These are phyloP conservation scores for Conchocele bisecta DNA, from an alignment of 2,888 invertebrate species.

Conservation along the genomic window DNA sequence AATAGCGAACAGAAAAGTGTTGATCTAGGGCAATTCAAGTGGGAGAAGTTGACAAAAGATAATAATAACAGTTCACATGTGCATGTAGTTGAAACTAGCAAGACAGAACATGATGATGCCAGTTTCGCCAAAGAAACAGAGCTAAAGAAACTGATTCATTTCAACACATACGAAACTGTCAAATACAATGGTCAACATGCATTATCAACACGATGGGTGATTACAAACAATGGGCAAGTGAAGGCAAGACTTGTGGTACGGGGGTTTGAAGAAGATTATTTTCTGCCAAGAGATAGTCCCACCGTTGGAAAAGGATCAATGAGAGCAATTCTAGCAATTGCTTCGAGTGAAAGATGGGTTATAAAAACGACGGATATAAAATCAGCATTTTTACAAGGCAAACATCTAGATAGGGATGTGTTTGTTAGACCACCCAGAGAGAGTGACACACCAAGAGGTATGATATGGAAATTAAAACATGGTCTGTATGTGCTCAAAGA, in stretches of 20 bases:
- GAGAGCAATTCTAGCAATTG: constrained; percentile 18
- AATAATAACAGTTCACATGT: not conserved
- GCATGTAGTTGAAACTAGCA: not conserved
- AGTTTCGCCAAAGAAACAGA: constrained; percentile 12
- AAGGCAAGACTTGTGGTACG: constrained; percentile 23
- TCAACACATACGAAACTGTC: constrained; percentile 27
- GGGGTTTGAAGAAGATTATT: constrained; percentile 33
- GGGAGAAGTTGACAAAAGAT: not conserved
- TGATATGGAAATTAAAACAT: constrained; percentile 54
- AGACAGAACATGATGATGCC: not conserved
- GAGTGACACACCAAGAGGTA: constrained; percentile 14
- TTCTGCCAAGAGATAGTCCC: constrained; percentile 29
- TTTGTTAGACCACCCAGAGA: constrained; percentile 45
- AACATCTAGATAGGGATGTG: constrained; percentile 46
- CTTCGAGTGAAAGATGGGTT: constrained; percentile 28
- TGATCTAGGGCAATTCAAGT: constrained; percentile 6
- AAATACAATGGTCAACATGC: constrained; percentile 17
- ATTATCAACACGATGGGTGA: constrained; percentile 33
- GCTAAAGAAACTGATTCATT: constrained; percentile 14
- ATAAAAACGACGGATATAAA: constrained; percentile 58
- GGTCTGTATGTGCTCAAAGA: constrained; percentile 51
- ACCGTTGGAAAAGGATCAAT: constrained; percentile 38
- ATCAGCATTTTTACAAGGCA: constrained; percentile 53
- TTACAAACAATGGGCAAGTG: constrained; percentile 12
- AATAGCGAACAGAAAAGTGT: constrained; percentile 19